Percentiles rank a stretch among this genome's conserved stretches.
Conservation (phyloP, 2,888 invertebrate species). For the Oscheius sp. region DNA sequence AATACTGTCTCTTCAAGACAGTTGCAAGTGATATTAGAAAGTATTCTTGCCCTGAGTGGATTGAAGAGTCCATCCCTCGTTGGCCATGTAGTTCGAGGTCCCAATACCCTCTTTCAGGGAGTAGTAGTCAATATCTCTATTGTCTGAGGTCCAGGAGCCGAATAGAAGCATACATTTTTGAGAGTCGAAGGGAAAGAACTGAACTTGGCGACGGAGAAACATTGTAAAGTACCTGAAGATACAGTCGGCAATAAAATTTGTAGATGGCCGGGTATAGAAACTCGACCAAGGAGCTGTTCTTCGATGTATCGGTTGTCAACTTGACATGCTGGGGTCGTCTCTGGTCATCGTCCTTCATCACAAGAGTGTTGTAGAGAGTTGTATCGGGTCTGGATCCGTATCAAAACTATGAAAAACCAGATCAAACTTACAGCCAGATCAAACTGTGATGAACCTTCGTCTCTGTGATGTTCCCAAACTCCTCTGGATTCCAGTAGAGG, state of each 20-base stretch:
- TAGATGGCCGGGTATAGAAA: constrained; percentile 48
- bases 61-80: constrained; percentile 48
- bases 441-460: constrained; percentile 39
- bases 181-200: constrained; percentile 44
- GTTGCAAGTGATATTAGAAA: neutral
- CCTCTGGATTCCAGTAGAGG: constrained; percentile 45
- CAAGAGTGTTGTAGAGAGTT: constrained; percentile 45
- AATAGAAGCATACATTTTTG: constrained; percentile 44
- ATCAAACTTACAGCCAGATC: constrained; percentile 29
- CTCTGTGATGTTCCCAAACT: constrained; percentile 41
- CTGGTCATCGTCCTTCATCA: constrained; percentile 47
- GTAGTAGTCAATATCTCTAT: constrained; percentile 45
- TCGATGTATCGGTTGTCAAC: constrained; percentile 36
- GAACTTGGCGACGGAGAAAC: neutral
- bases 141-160: constrained; percentile 44
- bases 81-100: constrained; percentile 40
- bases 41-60: constrained; percentile 35
- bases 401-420: too few relatives aligned
- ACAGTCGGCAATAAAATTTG: constrained; percentile 44
- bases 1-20: neutral
- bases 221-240: constrained; percentile 35
- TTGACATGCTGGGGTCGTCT: constrained; percentile 43
- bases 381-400: constrained; percentile 38
- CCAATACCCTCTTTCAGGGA: constrained; percentile 34
- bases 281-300: constrained; percentile 33